These are phyloP conservation scores for Sapajus apella DNA, from an alignment of 2,113 vertebrate genomes.

Conservation along the genomic window DNA sequence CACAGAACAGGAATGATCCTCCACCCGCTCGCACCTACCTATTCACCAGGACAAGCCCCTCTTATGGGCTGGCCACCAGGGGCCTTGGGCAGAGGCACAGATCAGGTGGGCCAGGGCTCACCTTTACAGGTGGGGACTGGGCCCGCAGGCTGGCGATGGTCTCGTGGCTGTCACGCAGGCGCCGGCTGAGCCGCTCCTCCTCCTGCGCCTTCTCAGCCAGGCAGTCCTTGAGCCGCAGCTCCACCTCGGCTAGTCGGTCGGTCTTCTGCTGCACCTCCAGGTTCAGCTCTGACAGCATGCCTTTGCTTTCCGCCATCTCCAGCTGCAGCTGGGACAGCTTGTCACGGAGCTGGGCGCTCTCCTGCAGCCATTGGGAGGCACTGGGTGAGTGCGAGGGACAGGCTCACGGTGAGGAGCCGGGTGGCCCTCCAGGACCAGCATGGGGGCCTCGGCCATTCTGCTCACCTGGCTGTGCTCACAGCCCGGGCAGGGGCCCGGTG, in stretches of 20 bases:
- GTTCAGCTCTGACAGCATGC: constrained; percentile 83
- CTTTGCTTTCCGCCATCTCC: constrained; percentile 85
- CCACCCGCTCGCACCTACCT: rapidly evolving
- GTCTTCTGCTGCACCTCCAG: constrained; percentile 90
- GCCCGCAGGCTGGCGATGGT: constrained; percentile 87
- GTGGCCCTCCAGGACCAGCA: no score
- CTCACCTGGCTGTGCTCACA: constrained; percentile 89
- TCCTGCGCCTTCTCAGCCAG: constrained; percentile 85
- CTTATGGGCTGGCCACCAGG: rapidly evolving
- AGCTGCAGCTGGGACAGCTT: constrained; percentile 86
- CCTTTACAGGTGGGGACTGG: constrained; percentile 89
- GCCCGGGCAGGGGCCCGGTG: constrained; percentile 71
- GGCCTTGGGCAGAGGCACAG: neutral
- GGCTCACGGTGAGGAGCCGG: neutral
- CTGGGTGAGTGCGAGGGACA: neutral
- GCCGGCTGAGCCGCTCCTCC: constrained; percentile 87
- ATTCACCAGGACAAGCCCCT: neutral
- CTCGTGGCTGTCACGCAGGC: constrained; percentile 90
- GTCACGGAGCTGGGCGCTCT: constrained; percentile 85
- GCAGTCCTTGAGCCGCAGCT: constrained; percentile 89
- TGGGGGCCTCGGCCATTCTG: rapidly evolving
- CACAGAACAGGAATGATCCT: neutral
- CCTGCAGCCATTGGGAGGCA: constrained; percentile 81
- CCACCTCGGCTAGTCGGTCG: constrained; percentile 84
- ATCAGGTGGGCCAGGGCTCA: constrained; percentile 65